Evolutionary conservation across 2,888 invertebrate genomes (phyloP), one percentile per base, ranked within the genome.

Genomic region (Apotomis capreana): DNA sequence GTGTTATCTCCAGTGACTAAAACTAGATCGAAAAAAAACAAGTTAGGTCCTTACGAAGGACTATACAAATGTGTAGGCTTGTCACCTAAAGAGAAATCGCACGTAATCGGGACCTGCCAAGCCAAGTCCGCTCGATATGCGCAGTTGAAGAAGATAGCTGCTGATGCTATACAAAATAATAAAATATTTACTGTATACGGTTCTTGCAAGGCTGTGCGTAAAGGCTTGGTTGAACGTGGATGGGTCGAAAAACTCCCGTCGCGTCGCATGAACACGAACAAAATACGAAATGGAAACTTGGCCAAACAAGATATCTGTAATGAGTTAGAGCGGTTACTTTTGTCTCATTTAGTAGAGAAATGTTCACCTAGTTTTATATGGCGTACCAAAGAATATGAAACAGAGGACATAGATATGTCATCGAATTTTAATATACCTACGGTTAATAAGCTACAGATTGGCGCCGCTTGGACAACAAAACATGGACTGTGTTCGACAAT

Each of bases 211-310:
- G 87, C 93, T 3, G 87, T 96, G 9, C 88, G 95, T 60, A 91
- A 90, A 76, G 95, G 96, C 0, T 87, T 97, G 70, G 77, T 94
- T 59, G 93, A 94, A 58, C 89, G 92, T 51, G 96, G 96, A 0
- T 97, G 97, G 97, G 88, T 97, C 3, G 96, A 97, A 86, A 97
- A 96, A 86, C 83, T 95, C 46, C 88, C 94, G 6, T 74, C 82
- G 2, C 83, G 82, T 63, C 82, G 81, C 76, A 91, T 92, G 89
- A 92, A 89, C 77, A 76, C 92, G 49, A 73, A 81, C 3, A 90
- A 84, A 85, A 84, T 93, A 78, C 79, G 83, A 74, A 87, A 85
- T 54, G 86, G 87, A 0, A 79, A 79, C 71, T 78, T 81, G 4
- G 81, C 79, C 63, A 86, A 86, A 78, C 73, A 74, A 4, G 85